These are phyloP conservation scores for Gastrophysa polygoni DNA, from an alignment of 2,888 invertebrate species.

Conservation along the genomic window DNA sequence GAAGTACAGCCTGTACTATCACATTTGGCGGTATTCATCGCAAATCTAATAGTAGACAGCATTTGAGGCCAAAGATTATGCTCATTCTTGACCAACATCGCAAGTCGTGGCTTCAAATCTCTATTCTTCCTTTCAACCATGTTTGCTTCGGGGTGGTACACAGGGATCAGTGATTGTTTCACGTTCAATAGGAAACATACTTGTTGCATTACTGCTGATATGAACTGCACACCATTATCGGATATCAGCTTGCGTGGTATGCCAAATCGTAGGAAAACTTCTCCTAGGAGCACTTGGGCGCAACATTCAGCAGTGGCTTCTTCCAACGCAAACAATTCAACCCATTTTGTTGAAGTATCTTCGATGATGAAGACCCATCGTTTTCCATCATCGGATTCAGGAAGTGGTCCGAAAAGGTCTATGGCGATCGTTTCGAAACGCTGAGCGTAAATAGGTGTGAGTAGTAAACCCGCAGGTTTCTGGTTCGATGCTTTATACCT, in stretches of 20 bases:
- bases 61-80: slow-evolving; percentile 47
- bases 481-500: slow-evolving; percentile 15
- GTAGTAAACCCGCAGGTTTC: slow-evolving; percentile 22
- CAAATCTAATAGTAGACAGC: slow-evolving; percentile 44
- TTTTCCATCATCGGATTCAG: not conserved
- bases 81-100: slow-evolving; percentile 38
- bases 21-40: not conserved
- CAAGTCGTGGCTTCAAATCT: slow-evolving; percentile 41
- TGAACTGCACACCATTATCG: not conserved
- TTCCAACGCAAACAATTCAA: slow-evolving; percentile 3
- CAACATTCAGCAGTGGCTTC: not conserved
- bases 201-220: slow-evolving; percentile 5
- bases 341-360: slow-evolving; percentile 3
- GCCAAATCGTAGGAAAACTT: not conserved
- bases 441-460: slow-evolving; percentile 14
- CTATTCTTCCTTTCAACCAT: slow-evolving; percentile 41
- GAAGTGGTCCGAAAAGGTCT: slow-evolving; percentile 11
- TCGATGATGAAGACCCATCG: not conserved
- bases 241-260: slow-evolving; percentile 3
- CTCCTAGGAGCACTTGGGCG: not conserved
- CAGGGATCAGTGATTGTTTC: slow-evolving; percentile 14
- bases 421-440: slow-evolving; percentile 21
- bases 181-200: too few species aligned
- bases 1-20: not conserved
- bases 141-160: slow-evolving; percentile 37